Base-by-base conservation (phyloP, 2,797 vertebrate species). In the Enteromius afrohamiltoni region DNA sequence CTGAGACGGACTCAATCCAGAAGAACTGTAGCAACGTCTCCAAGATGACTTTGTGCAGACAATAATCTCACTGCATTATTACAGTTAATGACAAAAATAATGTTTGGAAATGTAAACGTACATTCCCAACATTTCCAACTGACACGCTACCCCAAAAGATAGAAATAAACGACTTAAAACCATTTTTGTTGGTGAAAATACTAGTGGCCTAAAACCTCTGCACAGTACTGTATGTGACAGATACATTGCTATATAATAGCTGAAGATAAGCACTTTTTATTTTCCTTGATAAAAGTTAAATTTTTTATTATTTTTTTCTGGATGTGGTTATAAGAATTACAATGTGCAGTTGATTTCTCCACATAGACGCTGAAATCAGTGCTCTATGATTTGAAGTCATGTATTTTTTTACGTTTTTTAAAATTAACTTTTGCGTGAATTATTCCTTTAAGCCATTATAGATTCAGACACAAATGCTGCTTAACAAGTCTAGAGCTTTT, bases 401-500 rank as follows among this genome's bases (percentile, higher is more conserved):
- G 6, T 58, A n/a, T 29, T 37, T 37, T 37, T 37, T 37, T 7
- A 37, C 6, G 37, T 40, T 6, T 58, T 42, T 6, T 19, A 60
- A 21, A 11, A n/a, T 34, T 58, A 1, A 55, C 16, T 65, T 67
- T 34, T 67, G 31, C 7, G 14, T 75, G 19, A 75, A 37, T 58
- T 75, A 75, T 53, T 55, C 71, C 49, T 74, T 31, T 75, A 75
- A 55, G 6, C 21, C 14, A 77, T 42, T 77, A 60, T 17, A 60
- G 75, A 76, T 77, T 77, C 55, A 62, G 75, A 21, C 26, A 21
- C 34, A 17, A 17, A 55, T 76, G 34, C 53, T 76, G 53, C 9
- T 77, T 62, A 29, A 77, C 65, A 65, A 49, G 42, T 80, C n/a
- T 45, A 19, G 8, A 74, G n/a, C 23, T 82, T 45, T 71, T 58